Evolutionary conservation across 2,888 invertebrate genomes (phyloP), one percentile per base, ranked within the genome.

Genomic region (Synergus gifuensis): DNA sequence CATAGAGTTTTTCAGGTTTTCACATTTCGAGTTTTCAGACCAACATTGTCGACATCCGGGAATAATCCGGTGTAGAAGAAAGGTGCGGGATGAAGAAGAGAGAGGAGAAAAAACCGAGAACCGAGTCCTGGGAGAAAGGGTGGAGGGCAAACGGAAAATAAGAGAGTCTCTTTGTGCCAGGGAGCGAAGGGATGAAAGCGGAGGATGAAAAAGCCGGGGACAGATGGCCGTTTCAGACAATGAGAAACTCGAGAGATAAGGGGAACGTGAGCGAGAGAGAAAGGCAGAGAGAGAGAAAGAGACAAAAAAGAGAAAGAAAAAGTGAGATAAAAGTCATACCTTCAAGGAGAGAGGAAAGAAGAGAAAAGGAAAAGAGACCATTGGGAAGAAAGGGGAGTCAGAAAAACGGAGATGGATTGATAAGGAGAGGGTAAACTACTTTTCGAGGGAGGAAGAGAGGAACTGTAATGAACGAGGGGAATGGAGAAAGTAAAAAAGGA

Each of bases 141-240:
- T 81, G 81, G 82, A 83, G 82, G 76, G 85, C 79, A 86, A 85
- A 88, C 82, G 85, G 83, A 85, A 87, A 85, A 87, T 86, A 86
- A 88, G 86, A 87, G 84, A 88, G 87, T 86, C 87, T 87, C 89
- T 89, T 90, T 91, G 90, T 90, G 88, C 85, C 86, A 86, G 85
- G 84, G 86, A 86, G 85, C 88, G 88, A 90, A 91, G 91, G 90
- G 90, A 90, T 89, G 90, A 90, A 90, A 90, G 89, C 88, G 88
- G 86, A 89, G 89, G 89, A 88, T 89, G 89, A 91, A 90, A 91
- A 89, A 90, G 88, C 89, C 88, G 86, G 87, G 87, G 92, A 91
- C 92, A 92, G 92, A 92, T 92, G 92, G 92, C 90, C 90, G 90
- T 91, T 91, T 90, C 90, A 90, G 91, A 92, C 92, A 92, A 92